A percentile compares a stretch with the other conserved stretches of the same genome.
Evolutionary conservation across 2,888 invertebrate species (phyloP).

Genomic region (Neocrepidodera transversa): DNA sequence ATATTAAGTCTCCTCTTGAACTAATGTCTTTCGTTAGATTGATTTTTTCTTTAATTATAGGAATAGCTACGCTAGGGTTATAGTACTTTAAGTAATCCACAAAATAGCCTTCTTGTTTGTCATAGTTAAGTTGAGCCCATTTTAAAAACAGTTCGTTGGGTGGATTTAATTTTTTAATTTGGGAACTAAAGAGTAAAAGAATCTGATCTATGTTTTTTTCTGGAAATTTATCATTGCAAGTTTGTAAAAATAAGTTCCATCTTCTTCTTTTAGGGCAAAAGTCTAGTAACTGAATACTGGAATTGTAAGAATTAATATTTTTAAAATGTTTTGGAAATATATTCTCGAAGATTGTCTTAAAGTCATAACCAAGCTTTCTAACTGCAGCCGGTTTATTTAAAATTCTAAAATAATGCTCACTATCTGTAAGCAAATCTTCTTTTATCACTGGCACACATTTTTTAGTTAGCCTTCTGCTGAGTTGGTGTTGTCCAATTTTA

Average conservation of each 20-base stretch:
- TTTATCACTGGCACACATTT: conserved; percentile 28
- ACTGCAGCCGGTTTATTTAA: conserved; percentile 32
- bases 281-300: conserved; percentile 16
- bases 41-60: conserved; percentile 42
- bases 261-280: conserved; percentile 37
- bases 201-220: conserved; percentile 22
- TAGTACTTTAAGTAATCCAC: conserved; percentile 35
- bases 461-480: conserved; percentile 38
- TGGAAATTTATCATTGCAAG: conserved; percentile 29
- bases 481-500: background rate
- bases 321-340: conserved; percentile 31
- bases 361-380: conserved; percentile 32
- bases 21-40: conserved; percentile 40
- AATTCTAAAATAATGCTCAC: conserved; percentile 21
- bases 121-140: conserved; percentile 39
- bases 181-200: conserved; percentile 15
- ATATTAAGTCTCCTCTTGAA: conserved; percentile 32
- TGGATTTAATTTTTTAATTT: conserved; percentile 25
- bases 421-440: conserved; percentile 33
- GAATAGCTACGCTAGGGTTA: conserved; percentile 34
- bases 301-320: conserved; percentile 13
- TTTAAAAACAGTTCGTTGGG: conserved; percentile 30
- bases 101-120: conserved; percentile 27
- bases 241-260: conserved; percentile 37
- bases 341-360: conserved; percentile 28